Base-by-base conservation (phyloP, 2,797 vertebrate species). In the Xerus rutilus region DNA sequence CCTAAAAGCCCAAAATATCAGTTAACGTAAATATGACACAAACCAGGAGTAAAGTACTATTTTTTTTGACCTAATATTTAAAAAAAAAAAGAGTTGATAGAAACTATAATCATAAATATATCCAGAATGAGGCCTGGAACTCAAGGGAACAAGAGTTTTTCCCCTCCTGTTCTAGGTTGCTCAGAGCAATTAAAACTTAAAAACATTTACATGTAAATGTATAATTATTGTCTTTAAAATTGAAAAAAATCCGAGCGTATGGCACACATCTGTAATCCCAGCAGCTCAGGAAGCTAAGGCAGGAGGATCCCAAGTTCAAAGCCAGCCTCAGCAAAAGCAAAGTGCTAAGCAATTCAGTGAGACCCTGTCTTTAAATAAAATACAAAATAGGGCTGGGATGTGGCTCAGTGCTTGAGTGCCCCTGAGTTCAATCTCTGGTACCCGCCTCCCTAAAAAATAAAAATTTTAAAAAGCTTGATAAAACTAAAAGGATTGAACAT, bases 141-240 rank as follows among this genome's bases (percentile, higher is more conserved):
- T 70, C 20, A 69, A 87, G 11, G 23, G 21, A 95, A 89, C 30
- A 65, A 62, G 35, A 70, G 45, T n/a, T 52, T 72, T 32, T 85
- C 15, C 52, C 32, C 54, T 91, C 32, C 4, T 62, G 30, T 54
- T 20, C 47, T 65, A 72, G 18, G 43, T 4, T 88, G 54, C 20
- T 67, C 25, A 74, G 32, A 59, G 77, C 84, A 83, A 91, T 49
- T 54, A 78, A 92, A 92, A 85, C 43, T 43, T 49, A 23, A 85
- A 78, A 92, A 18, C 7, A 79, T 52, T 89, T 81, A 67, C 10
- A 72, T 69, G 17, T 91, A 78, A 77, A 78, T 72, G 25, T 21
- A n/a, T 2, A 83, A 49, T 72, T 5, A 93, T 9, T 52, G 28
- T 54, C 21, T 73, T 47, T 57, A 76, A 62, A 54, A 59, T 59